Evolutionary conservation across 2,113 vertebrate genomes (phyloP).

Genomic region (Coracopsis vasa): DNA sequence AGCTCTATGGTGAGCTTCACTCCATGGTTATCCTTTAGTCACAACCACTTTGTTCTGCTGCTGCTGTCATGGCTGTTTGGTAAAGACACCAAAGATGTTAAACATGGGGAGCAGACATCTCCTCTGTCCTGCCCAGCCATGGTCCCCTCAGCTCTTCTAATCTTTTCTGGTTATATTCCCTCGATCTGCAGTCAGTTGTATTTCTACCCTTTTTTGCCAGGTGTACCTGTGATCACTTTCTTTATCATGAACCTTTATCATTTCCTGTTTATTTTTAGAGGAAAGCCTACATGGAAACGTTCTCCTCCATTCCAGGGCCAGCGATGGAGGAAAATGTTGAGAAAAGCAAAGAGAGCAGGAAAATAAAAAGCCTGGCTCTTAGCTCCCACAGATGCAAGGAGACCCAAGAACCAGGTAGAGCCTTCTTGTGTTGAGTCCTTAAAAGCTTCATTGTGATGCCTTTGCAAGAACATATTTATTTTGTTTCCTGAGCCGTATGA

Average conservation of each 20-base stretch:
- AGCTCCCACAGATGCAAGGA: background rate
- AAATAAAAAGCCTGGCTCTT: background rate
- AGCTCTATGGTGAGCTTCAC: background rate
- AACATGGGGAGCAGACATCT: background rate
- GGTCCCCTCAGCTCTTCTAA: background rate
- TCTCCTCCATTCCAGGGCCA: background rate
- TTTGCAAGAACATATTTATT: conserved; percentile 67
- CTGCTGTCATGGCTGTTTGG: background rate
- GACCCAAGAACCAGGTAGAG: conserved; percentile 12
- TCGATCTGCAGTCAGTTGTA: background rate
- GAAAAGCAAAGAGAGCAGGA: background rate
- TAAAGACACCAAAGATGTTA: background rate
- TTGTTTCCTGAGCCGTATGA: conserved; percentile 73
- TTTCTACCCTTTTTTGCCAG: background rate
- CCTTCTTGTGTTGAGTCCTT: conserved; percentile 1
- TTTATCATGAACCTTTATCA: background rate
- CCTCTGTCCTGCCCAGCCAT: background rate
- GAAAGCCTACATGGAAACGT: background rate
- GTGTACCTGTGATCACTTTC: background rate
- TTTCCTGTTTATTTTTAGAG: background rate
- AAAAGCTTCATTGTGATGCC: conserved; percentile 68
- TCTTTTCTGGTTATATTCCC: background rate
- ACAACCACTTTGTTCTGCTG: background rate
- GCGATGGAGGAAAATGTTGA: background rate
- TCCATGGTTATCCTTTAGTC: background rate